Evolutionary conservation across 1,140 invertebrate species (phyloP).

Genomic region (Leptinotarsa undecemlineata): DNA sequence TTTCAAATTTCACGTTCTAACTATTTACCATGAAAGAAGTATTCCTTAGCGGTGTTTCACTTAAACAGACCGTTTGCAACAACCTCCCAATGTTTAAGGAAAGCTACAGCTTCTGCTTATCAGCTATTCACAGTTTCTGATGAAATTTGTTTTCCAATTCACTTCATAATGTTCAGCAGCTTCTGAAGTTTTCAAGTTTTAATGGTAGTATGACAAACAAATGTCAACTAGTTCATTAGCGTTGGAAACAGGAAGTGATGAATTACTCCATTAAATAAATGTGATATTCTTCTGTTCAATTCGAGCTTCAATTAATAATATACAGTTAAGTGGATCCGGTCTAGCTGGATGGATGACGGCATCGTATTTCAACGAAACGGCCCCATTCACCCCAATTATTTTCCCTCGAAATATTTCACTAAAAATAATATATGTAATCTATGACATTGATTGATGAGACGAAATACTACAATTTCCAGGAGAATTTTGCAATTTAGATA

Average conservation of each 20-base stretch:
- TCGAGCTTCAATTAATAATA: slow-evolving; percentile 8
- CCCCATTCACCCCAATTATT: slow-evolving; percentile 5
- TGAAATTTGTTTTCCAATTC: no score
- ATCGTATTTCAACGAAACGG: background rate
- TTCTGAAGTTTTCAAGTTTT: background rate
- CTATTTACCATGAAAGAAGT: no score
- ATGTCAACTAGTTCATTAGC: background rate
- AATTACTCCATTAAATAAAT: slow-evolving; percentile 1
- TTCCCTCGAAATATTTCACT: background rate
- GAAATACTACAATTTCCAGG: background rate
- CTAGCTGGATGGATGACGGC: slow-evolving; percentile 4
- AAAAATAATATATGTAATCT: background rate
- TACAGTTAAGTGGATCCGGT: background rate
- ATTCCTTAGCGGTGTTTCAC: no score
- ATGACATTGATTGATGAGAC: background rate
- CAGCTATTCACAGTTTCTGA: no score
- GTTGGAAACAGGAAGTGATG: background rate
- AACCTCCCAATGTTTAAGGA: no score
- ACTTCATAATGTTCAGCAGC: no score
- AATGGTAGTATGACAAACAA: background rate
- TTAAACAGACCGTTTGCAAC: no score
- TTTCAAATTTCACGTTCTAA: no score
- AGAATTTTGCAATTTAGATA: background rate
- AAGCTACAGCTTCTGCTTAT: no score
- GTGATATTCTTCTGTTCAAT: background rate